These are phyloP conservation scores for Tenualosa thibaudeaui DNA, from an alignment of 2,797 vertebrate genomes.

Conservation along the genomic window DNA sequence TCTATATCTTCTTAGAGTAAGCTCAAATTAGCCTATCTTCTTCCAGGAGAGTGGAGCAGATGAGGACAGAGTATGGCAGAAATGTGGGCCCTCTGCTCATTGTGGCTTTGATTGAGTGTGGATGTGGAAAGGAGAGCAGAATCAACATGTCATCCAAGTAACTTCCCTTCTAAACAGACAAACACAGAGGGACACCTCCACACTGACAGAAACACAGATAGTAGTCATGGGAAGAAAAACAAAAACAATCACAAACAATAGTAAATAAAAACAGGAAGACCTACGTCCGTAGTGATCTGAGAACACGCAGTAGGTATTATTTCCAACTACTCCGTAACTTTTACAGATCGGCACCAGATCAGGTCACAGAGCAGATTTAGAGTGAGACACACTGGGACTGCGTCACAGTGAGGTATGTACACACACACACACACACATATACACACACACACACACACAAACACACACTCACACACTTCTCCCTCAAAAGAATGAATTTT, in stretches of 20 bases:
- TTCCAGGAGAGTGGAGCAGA: not conserved
- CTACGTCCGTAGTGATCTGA: constrained; percentile 15
- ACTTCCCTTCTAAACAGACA: constrained; percentile 48
- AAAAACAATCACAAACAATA: constrained; percentile 12
- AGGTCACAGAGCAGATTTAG: constrained; percentile 6
- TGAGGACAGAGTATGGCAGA: constrained; percentile 20
- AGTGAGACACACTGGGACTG: constrained; percentile 23
- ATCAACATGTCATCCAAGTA: constrained; percentile 42
- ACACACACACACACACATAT: constrained; percentile 22
- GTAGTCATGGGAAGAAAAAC: constrained; percentile 19
- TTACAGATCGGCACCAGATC: not conserved
- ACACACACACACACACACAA: constrained; percentile 25
- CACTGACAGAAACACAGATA: constrained; percentile 53
- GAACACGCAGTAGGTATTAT: constrained; percentile 9
- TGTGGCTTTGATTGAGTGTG: constrained; percentile 31
- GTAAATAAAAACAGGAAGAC: constrained; percentile 3
- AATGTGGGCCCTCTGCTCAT: not conserved
- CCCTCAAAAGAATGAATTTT: not conserved
- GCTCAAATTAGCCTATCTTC: not conserved
- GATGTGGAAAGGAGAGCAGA: constrained; percentile 51
- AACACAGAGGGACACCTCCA: constrained; percentile 46
- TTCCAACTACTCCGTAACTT: not conserved
- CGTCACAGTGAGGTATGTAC: constrained; percentile 4
- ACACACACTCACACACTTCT: constrained; percentile 24
- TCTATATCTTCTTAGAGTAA: not conserved